Base-by-base conservation (phyloP, 2,113 vertebrate species). In the Oenanthe oenanthe region DNA sequence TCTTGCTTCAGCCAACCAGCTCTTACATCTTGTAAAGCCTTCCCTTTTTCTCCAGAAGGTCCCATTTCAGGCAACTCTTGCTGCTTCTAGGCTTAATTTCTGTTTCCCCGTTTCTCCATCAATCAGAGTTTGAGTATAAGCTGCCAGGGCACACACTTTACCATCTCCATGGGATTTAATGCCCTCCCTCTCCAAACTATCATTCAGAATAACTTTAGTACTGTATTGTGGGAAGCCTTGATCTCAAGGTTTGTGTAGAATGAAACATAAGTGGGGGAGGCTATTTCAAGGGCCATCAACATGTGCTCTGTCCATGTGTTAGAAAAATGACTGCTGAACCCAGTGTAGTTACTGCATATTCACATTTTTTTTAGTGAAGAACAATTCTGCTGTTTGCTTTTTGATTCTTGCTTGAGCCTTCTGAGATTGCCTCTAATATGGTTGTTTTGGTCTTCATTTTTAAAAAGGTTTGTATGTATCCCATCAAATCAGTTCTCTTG, bases 11-110 rank as follows among this genome's bases (percentile, higher is more conserved):
- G 43, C 28, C 47, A 67, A 29, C 11, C 9, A 43, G 6, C 6
- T 61, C 22, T 74, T 4, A 2, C 3, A 43, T 6, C 4, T 4
- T 3, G 0, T 47, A 31, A 4, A 56, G 14, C 25, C 74, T 76
- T 76, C 9, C 16, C 10, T 71, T 72, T 81, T 81, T 45, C 12
- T 10, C 40, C 4, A 42, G 26, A 60, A 60, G 5, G 8, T 4
- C 9, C 36, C 7, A 56, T 60, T 34, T 90, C 26, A 36, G 14
- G 22, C 9, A 68, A 4, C 31, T 92, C 53, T 68, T 72, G 17
- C 7, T 36, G 5, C 31, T 73, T 80, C 45, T 60, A 29, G 24
- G 19, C 15, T 66, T 82, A 34, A 36, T 73, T 81, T 72, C 31
- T 77, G 4, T 42, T 68, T 81, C 8, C 13, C 51, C 42, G 2